Base-by-base conservation (phyloP, 2,113 vertebrate genomes). In the Dicaeum eximium region DNA sequence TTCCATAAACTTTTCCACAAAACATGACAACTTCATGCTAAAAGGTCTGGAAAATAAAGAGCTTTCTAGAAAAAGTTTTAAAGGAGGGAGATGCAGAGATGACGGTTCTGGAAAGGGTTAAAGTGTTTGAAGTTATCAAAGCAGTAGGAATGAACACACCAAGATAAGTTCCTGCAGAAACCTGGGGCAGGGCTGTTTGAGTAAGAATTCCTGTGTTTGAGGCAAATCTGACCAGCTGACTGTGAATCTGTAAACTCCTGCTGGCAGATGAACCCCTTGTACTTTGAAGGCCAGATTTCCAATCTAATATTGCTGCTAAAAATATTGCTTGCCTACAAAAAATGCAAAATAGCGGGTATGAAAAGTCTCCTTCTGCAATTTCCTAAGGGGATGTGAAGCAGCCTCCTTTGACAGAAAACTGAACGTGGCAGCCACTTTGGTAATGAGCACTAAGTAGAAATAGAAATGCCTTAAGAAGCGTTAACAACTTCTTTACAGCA, bases 291-390 rank as follows among this genome's bases (percentile, higher is more conserved):
- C 9, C 6, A 70, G 35, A 31, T 65, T 80, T 85, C 6, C 40
- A 17, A 7, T 33, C 18, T 67, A 62, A 54, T 66, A 58, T 42
- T 77, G 7, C 70, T 90, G 30, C 42, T 80, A 78, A 70, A 87
- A 58, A 47, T 4, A 40, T 31, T 58, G 13, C 45, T 86, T 77
- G 15, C 37, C 25, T 88, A 19, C 22, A 27, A 69, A 37, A 53
- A 30, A 22, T 7, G 3, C 8, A 12, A 31, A 67, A 37, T 6
- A 44, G 24, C 6, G 4, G 10, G 4, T 0, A 3, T 42, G 54
- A 62, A 57, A 54, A 53, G 8, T 45, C 30, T 85, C 7, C 24
- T 57, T 4, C 45, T 87, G 28, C 22, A 45, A 0, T 79, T 80
- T 75, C 67, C 77, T 27, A 38, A 48, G 25, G 31, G 53, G 17